These are phyloP conservation scores for Corvus hawaiiensis DNA, from an alignment of 2,113 vertebrate species.

Conservation along the genomic window DNA sequence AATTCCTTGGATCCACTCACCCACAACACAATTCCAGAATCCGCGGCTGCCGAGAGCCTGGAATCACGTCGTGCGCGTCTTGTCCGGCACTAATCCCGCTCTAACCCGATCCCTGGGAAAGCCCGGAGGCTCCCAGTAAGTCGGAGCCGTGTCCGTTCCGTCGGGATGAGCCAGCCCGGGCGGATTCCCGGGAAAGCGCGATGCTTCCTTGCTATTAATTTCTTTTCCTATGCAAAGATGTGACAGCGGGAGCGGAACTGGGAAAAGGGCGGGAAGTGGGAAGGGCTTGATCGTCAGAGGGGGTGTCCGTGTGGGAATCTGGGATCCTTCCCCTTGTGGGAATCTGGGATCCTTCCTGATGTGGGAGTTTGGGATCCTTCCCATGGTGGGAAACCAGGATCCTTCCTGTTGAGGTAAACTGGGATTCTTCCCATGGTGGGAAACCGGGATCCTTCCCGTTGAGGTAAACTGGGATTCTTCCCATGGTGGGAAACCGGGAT, in stretches of 20 bases:
- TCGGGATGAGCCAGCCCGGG: background rate
- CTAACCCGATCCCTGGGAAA: background rate
- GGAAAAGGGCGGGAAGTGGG: background rate
- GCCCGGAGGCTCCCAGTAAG: accelerated
- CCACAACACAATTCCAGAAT: background rate
- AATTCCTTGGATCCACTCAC: conserved; percentile 19
- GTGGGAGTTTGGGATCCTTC: background rate
- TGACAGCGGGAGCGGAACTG: background rate
- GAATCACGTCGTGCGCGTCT: conserved; percentile 33
- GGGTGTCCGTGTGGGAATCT: accelerated
- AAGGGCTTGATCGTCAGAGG: background rate
- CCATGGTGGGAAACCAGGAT: accelerated
- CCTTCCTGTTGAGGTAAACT: accelerated
- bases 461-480: no score
- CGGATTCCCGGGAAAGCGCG: background rate
- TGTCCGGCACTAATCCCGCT: conserved; percentile 35
- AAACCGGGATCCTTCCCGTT: background rate
- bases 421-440: background rate
- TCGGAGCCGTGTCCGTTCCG: background rate
- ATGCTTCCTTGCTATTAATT: background rate
- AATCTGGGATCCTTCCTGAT: background rate
- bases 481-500: accelerated
- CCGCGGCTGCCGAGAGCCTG: conserved; percentile 24
- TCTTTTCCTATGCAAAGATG: conserved; percentile 39
- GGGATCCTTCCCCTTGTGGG: background rate